Conservation (phyloP, 2,888 invertebrate genomes). For the Archaeoteleia sp. region DNA sequence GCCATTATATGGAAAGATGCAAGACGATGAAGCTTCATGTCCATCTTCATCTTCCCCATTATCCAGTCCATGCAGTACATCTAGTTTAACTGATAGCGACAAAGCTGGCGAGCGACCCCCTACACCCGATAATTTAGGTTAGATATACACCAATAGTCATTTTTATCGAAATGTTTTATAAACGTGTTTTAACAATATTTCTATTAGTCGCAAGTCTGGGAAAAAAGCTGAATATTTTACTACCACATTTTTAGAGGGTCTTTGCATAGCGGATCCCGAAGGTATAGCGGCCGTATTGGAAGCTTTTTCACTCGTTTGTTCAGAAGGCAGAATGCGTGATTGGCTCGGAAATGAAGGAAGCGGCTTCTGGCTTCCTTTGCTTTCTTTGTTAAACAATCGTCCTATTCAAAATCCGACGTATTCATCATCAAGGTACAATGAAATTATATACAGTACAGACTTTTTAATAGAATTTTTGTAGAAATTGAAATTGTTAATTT, state of each 20-base stretch:
- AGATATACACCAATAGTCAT: no score
- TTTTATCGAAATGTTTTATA: no score
- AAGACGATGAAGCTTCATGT: no score
- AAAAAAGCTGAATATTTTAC: no score
- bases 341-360: conserved; percentile 91
- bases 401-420: conserved; percentile 74
- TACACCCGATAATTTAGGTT: conserved; percentile 23
- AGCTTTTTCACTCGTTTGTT: conserved; percentile 88
- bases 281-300: conserved; percentile 83
- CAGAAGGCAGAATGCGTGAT: conserved; percentile 87
- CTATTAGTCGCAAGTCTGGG: no score
- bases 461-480: no score
- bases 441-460: no score
- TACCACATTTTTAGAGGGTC: no score
- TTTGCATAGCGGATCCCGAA: conserved; percentile 78
- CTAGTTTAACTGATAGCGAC: conserved; percentile 75
- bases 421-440: conserved; percentile 67
- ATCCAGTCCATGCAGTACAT: conserved; percentile 23
- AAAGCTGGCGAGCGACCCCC: conserved; percentile 69
- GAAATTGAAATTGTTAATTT: no score
- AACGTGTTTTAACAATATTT: no score
- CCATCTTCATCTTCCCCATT: no score
- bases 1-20: no score
- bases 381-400: conserved; percentile 84
- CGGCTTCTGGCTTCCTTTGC: conserved; percentile 89